These are phyloP conservation scores for Anolis carolinensis DNA, from an alignment of 2,113 vertebrate species.

Conservation along the genomic window DNA sequence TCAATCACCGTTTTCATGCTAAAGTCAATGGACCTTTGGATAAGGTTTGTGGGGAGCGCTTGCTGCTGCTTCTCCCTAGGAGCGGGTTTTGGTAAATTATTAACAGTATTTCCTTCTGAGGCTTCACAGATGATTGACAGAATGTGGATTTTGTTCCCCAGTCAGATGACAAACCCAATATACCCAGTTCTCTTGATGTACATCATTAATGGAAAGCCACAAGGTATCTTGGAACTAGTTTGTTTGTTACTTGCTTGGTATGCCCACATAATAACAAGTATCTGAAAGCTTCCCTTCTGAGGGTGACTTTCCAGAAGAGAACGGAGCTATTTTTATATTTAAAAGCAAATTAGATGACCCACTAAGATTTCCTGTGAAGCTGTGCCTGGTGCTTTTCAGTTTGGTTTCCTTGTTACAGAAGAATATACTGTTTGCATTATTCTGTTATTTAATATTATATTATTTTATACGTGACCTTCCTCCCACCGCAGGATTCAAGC, in stretches of 20 bases:
- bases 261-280: background rate
- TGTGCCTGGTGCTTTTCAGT: background rate
- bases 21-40: conserved; percentile 10
- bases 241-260: background rate
- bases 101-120: background rate
- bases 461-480: too few relatives aligned
- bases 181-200: conserved; percentile 15
- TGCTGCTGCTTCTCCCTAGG: background rate
- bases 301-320: background rate
- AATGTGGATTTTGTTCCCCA: background rate
- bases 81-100: conserved; percentile 1
- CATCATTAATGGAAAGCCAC: conserved; percentile 1
- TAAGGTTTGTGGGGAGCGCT: background rate
- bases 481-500: too few relatives aligned
- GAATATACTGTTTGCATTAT: background rate
- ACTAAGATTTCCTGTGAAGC: background rate
- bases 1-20: background rate
- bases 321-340: background rate
- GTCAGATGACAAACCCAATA: background rate
- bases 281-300: background rate
- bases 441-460: too few relatives aligned
- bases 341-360: background rate
- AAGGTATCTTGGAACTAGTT: background rate
- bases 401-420: background rate
- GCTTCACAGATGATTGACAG: accelerated